These are phyloP conservation scores for Eurystomus gularis DNA, from an alignment of 2,113 vertebrate species.

Conservation along the genomic window DNA sequence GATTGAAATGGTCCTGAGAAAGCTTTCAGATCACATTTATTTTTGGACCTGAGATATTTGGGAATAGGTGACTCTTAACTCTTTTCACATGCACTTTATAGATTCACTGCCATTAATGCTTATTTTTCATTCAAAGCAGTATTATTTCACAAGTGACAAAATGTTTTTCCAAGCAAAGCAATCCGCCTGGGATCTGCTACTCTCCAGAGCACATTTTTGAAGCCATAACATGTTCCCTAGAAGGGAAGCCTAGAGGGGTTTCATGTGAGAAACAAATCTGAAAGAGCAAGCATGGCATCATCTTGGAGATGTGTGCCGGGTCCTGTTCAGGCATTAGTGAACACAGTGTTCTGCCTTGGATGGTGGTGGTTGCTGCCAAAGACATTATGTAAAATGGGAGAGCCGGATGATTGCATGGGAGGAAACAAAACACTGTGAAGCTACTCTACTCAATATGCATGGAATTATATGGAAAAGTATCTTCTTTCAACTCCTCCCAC, in stretches of 20 bases:
- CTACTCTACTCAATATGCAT: fast-evolving
- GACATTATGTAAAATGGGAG: background rate
- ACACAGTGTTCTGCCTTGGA: background rate
- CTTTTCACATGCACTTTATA: background rate
- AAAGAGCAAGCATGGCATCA: background rate
- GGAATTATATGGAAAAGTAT: background rate
- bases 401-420: background rate
- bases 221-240: background rate
- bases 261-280: background rate
- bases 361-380: background rate
- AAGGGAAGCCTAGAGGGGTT: background rate
- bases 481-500: background rate
- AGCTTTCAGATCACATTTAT: background rate
- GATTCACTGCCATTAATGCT: background rate
- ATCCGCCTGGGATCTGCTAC: background rate
- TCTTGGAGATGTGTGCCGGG: background rate
- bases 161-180: background rate
- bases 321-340: background rate
- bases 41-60: background rate
- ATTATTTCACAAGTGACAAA: background rate
- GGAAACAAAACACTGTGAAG: background rate
- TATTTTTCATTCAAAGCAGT: background rate
- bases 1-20: background rate
- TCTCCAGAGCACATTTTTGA: background rate
- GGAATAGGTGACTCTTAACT: background rate